A percentile compares a stretch with the other conserved stretches of the same genome.
phyloP scores from a whole-genome alignment of 2,797 vertebrate species.

The Pempheris klunzingeri region DNA sequence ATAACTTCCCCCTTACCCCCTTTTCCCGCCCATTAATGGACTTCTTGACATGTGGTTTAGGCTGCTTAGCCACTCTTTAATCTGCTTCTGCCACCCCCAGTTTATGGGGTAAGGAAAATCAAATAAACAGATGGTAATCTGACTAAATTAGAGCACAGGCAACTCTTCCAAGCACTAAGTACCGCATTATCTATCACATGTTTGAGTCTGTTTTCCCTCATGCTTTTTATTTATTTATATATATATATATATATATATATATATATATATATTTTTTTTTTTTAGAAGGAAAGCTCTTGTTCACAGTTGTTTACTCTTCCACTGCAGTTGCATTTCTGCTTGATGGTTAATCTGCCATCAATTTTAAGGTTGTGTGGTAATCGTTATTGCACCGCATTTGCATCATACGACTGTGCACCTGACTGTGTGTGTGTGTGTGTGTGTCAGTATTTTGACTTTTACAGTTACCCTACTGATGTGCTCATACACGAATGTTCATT shows the following conservation, averaged over 20 bases:
- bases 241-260: no score
- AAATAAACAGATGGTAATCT: constrained; percentile 84
- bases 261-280: no score
- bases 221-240: constrained; percentile 44
- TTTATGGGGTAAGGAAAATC: constrained; percentile 76
- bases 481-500: not conserved
- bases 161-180: constrained; percentile 70
- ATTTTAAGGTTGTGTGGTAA: constrained; percentile 20
- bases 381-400: constrained; percentile 45
- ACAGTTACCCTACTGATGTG: not conserved
- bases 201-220: constrained; percentile 45
- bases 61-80: constrained; percentile 78
- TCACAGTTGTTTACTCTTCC: constrained; percentile 43
- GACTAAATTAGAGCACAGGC: constrained; percentile 73
- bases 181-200: constrained; percentile 64
- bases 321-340: constrained; percentile 4
- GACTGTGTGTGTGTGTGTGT: constrained; percentile 1
- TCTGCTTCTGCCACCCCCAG: constrained; percentile 69
- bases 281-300: constrained; percentile 24
- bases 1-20: constrained; percentile 54
- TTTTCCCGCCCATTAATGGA: constrained; percentile 71
- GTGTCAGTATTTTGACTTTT: constrained; percentile 5
- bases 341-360: constrained; percentile 20
- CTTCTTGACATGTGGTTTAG: constrained; percentile 78
- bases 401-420: constrained; percentile 42